These are phyloP conservation scores for Pherbina coryleti DNA, from an alignment of 2,888 invertebrate genomes.

Conservation along the genomic window DNA sequence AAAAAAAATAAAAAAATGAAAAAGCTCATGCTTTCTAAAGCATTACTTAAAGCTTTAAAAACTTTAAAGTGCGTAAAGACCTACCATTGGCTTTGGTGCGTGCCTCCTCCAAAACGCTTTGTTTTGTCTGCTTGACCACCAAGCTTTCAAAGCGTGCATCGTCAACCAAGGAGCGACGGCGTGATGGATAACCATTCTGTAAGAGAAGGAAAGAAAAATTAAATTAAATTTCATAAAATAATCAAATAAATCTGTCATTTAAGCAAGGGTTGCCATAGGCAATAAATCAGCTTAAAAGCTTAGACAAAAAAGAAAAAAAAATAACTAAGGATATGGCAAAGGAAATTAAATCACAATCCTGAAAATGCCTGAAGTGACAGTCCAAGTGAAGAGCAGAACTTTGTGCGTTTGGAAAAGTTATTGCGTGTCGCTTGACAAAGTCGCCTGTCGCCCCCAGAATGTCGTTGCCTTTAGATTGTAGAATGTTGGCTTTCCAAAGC, in stretches of 20 bases:
- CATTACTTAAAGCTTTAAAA: not conserved
- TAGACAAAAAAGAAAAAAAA: not conserved
- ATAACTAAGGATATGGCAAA: not conserved
- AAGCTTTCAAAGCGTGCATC: constrained; percentile 97
- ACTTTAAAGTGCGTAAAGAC: constrained; percentile 54
- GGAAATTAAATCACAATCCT: constrained; percentile 9
- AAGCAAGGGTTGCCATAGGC: constrained; percentile 39
- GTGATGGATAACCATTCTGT: constrained; percentile 96
- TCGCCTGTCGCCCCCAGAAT: not conserved
- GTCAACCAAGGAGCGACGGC: constrained; percentile 95
- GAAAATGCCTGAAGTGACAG: not conserved
- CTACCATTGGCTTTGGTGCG: constrained; percentile 89
- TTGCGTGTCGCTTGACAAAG: not conserved
- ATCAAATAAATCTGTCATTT: not conserved
- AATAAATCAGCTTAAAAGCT: constrained; percentile 31
- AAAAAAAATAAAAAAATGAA: constrained; percentile 32
- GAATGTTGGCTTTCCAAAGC: too few species aligned
- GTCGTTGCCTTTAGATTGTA: not conserved
- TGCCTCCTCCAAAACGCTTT: constrained; percentile 91
- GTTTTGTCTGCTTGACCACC: constrained; percentile 95
- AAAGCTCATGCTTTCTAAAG: not conserved
- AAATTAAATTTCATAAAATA: not conserved
- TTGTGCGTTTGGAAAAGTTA: not conserved
- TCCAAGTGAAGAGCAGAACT: not conserved
- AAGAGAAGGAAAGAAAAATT: constrained; percentile 60